Evolutionary conservation across 2,888 invertebrate species (phyloP).

Genomic region (Troilus luridus): DNA sequence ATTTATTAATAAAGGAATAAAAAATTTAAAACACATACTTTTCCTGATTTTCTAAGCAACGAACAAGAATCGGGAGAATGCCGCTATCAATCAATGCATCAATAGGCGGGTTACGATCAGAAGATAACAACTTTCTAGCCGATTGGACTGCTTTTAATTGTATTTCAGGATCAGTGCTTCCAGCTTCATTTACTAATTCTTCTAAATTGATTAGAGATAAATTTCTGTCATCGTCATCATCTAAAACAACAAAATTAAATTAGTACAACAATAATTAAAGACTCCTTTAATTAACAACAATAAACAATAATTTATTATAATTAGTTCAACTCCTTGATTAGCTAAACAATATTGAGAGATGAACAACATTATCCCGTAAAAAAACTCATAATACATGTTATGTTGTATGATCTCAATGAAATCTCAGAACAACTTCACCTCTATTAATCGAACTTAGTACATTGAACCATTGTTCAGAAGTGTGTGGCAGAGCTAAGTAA

Average conservation of each 20-base stretch:
- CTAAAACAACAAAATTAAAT: conserved; percentile 56
- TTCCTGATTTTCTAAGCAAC: conserved; percentile 88
- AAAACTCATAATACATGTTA: too few relatives aligned
- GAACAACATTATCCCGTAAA: too few relatives aligned
- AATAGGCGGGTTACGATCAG: conserved; percentile 98
- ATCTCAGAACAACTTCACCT: too few relatives aligned
- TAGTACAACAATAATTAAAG: not conserved
- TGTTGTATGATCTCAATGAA: too few relatives aligned
- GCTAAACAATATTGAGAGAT: too few relatives aligned
- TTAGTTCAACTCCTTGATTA: too few relatives aligned
- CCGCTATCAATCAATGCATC: conserved; percentile 94
- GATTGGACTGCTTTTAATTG: conserved; percentile 95
- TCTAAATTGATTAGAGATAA: conserved; percentile 80
- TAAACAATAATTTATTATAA: not conserved
- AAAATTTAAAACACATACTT: conserved; percentile 70
- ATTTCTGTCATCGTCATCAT: conserved; percentile 66
- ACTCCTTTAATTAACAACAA: not conserved
- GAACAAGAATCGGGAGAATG: conserved; percentile 93
- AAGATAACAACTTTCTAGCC: conserved; percentile 94
- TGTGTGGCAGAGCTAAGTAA: too few relatives aligned
- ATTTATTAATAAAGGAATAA: not conserved
- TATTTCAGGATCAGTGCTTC: conserved; percentile 83
- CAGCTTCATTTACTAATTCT: conserved; percentile 88
- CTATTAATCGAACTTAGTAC: too few relatives aligned
- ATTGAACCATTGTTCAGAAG: too few relatives aligned